These are phyloP conservation scores for Dione vanillae DNA, from an alignment of 2,888 invertebrate species.

Conservation along the genomic window DNA sequence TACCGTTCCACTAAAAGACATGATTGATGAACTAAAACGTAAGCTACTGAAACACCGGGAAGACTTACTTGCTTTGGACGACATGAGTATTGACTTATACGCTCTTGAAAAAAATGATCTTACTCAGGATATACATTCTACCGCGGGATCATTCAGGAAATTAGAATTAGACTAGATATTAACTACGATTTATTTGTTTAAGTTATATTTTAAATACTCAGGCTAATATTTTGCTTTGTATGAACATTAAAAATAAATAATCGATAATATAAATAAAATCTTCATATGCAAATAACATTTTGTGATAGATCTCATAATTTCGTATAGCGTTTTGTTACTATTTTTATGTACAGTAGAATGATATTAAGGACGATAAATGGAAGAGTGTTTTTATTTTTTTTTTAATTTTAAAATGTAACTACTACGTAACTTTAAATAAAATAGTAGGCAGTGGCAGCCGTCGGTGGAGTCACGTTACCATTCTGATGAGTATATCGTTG, in stretches of 20 bases:
- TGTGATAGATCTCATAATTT: conserved; percentile 24
- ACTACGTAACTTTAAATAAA: conserved; percentile 38
- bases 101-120: conserved; percentile 84
- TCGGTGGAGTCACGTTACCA: conserved; percentile 83
- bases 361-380: conserved; percentile 3
- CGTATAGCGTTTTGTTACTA: conserved; percentile 13
- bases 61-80: conserved; percentile 88
- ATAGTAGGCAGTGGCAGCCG: conserved; percentile 70
- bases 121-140: conserved; percentile 89
- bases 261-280: background rate
- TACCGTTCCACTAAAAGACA: conserved; percentile 90
- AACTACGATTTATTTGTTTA: background rate
- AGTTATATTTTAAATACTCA: conserved; percentile 16
- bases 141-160: conserved; percentile 93
- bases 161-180: conserved; percentile 88
- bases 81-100: conserved; percentile 89
- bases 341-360: conserved; percentile 1
- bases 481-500: conserved; percentile 51
- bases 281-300: background rate
- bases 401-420: conserved; percentile 25
- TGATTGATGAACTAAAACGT: conserved; percentile 90
- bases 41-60: conserved; percentile 86
- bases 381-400: background rate
- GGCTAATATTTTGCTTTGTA: conserved; percentile 9
- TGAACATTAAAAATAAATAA: background rate